Base-by-base conservation (phyloP, 2,797 vertebrate genomes). In the Oryzias sinensis region DNA sequence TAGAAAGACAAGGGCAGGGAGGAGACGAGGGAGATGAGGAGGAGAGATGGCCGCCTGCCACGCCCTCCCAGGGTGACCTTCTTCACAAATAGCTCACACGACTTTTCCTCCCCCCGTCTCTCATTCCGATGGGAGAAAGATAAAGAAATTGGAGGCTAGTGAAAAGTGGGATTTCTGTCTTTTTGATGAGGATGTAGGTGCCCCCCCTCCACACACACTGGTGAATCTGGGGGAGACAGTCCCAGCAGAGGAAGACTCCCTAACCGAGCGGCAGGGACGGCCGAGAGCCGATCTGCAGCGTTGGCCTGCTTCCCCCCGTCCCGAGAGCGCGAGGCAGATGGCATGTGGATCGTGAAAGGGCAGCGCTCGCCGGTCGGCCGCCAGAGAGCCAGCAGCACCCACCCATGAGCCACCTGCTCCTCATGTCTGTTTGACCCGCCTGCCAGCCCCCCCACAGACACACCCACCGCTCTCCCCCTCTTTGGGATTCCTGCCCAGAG, bases 341-440 rank as follows among this genome's bases (percentile, higher is more conserved):
- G 87, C 77, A 58, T 29, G 49, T 76, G 74, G 70, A 69, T 66
- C 14, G 72, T 76, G 70, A 85, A 86, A 88, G 87, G 87, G 79
- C 86, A 87, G 80, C 27, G 52, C 77, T 73, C 80, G 73, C 74
- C 79, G 61, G 62, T 82, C 65, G 57, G 56, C 68, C 59, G 77
- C 78, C 68, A 53, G 74, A 72, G 70, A 65, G 72, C 63, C 64
- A 33, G 76, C 76, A 69, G 67, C 84, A 88, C 87, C 92, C 90
- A 91, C 92, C 92, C 91, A 89, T 86, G 85, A 77, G 86, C 92
- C 94, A 94, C 93, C 94, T 94, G 94, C 90, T 93, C 89, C 78
- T 82, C 66, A 74, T 84, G 83, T 91, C 88, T 89, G 90, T 89
- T 90, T 90, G 81, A 87, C 81, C 90, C 74, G 69, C 61, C 48